Conservation (phyloP, 2,113 vertebrate species). For the Dolichallabes microphthalmus region DNA sequence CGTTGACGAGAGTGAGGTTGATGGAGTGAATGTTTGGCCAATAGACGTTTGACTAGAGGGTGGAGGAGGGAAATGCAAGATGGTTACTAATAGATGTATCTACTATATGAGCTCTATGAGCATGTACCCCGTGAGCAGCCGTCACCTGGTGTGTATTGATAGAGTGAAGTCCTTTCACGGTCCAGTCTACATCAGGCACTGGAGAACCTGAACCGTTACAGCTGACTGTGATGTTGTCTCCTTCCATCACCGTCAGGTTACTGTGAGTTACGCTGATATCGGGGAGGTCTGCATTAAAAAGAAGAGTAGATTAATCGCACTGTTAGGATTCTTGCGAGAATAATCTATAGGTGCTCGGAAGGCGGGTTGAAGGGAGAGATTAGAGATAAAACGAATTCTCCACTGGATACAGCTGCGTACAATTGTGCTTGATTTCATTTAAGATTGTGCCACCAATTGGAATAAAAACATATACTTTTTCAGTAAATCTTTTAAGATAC, state of each 20-base stretch:
- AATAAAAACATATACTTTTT: neutral
- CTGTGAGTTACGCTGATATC: conserved; percentile 95
- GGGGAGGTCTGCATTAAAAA: conserved; percentile 78
- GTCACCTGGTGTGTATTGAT: conserved; percentile 96
- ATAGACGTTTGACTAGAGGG: conserved; percentile 86
- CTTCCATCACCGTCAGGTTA: conserved; percentile 87
- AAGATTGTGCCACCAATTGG: neutral
- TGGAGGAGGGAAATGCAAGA: neutral
- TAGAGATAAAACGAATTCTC: neutral
- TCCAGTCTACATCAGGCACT: conserved; percentile 95
- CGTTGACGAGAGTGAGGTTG: conserved; percentile 91
- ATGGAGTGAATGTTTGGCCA: conserved; percentile 95
- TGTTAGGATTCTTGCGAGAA: conserved; percentile 8
- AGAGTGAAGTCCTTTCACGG: conserved; percentile 85
- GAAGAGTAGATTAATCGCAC: neutral
- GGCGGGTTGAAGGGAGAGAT: neutral
- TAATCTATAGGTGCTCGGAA: neutral
- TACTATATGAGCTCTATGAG: neutral
- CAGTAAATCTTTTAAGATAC: neutral
- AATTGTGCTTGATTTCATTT: neutral
- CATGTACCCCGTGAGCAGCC: neutral
- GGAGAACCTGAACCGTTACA: conserved; percentile 93
- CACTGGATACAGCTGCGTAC: neutral
- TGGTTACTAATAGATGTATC: neutral
- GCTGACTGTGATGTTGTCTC: conserved; percentile 89